These are phyloP conservation scores for Ladona fulva DNA, from an alignment of 1,140 invertebrate genomes.

Conservation along the genomic window DNA sequence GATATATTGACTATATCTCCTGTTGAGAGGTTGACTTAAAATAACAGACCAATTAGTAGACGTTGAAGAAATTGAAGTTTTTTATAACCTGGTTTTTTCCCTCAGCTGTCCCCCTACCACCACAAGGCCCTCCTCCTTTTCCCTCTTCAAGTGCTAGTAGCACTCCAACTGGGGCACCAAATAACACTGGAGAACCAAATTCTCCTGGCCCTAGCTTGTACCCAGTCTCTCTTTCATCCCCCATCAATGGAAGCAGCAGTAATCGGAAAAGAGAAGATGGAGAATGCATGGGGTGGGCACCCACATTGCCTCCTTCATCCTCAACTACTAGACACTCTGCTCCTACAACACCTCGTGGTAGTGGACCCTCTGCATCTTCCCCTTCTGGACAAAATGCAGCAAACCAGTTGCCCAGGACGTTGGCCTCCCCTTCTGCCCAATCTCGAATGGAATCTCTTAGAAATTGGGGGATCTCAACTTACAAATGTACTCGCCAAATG, in stretches of 20 bases:
- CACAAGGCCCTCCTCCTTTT: not conserved
- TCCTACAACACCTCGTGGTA: not conserved
- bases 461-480: slow-evolving; percentile 94
- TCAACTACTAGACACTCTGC: not conserved
- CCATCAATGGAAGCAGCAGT: not conserved
- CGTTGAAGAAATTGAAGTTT: too few relatives aligned
- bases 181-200: not conserved
- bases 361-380: not conserved
- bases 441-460: slow-evolving; percentile 71
- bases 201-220: not conserved
- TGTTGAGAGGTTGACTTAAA: too few relatives aligned
- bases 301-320: not conserved
- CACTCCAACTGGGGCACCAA: not conserved
- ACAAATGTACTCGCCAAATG: slow-evolving; percentile 91
- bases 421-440: not conserved
- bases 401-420: not conserved
- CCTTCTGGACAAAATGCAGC: not conserved
- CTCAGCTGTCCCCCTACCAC: not conserved
- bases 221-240: not conserved
- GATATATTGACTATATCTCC: too few relatives aligned
- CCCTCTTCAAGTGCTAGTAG: not conserved
- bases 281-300: not conserved
- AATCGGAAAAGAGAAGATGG: not conserved
- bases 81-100: not conserved
- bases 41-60: too few relatives aligned